A percentile compares a stretch with the other conserved stretches of the same genome.
Evolutionary conservation across 1,140 invertebrate genomes (phyloP).

Genomic region (Vollenhovia emeryi): DNA sequence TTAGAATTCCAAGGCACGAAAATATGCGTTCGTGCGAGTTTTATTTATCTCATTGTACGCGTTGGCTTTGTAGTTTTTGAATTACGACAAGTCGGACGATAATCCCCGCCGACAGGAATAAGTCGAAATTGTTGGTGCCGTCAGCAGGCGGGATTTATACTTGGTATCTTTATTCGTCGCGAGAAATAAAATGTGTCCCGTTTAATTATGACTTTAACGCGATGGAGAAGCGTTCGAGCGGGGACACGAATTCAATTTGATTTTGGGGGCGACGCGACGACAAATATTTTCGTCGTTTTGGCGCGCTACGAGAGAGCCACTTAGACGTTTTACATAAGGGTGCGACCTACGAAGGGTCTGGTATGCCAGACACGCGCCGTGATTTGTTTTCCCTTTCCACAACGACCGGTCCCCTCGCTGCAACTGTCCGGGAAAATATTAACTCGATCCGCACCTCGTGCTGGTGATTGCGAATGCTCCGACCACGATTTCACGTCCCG

Average conservation of each 20-base stretch:
- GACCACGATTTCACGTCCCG: conserved; percentile 37
- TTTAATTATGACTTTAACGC: conserved; percentile 61
- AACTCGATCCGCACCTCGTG: conserved; percentile 70
- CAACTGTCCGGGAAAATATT: conserved; percentile 71
- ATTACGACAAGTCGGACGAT: neutral
- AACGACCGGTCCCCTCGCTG: conserved; percentile 45
- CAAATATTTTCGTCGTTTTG: conserved; percentile 79
- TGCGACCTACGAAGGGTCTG: conserved; percentile 80
- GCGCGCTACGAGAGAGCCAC: conserved; percentile 74
- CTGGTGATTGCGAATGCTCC: conserved; percentile 57
- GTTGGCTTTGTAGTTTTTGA: neutral
- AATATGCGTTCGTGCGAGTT: neutral
- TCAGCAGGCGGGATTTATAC: neutral
- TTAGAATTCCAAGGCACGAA: neutral
- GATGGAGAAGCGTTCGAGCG: conserved; percentile 12
- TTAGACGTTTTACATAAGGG: conserved; percentile 83
- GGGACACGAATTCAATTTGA: conserved; percentile 74
- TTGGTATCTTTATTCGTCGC: neutral
- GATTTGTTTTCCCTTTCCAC: conserved; percentile 81
- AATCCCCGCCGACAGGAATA: neutral
- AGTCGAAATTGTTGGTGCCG: neutral
- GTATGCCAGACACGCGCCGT: conserved; percentile 83
- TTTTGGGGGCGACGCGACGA: conserved; percentile 73
- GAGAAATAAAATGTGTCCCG: neutral
- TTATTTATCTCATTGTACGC: neutral